These are phyloP conservation scores for Microcebus murinus DNA, from an alignment of 2,113 vertebrate species.

Conservation along the genomic window DNA sequence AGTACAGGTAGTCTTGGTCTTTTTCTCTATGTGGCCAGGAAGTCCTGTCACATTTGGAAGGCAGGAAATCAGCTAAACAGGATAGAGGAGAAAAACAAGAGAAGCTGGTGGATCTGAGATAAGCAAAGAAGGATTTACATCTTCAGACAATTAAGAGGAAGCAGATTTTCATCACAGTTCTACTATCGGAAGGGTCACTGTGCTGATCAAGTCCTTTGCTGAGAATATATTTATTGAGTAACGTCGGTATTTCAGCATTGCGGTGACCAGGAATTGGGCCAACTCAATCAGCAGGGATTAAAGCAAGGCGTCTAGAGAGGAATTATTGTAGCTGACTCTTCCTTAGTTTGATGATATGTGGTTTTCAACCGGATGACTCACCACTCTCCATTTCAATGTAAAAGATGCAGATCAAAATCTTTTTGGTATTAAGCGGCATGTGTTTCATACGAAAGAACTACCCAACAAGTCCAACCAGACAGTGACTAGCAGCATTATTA, in stretches of 20 bases:
- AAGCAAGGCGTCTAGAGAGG: neutral
- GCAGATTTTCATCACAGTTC: neutral
- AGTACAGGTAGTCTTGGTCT: neutral
- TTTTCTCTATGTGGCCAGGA: neutral
- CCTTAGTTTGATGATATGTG: neutral
- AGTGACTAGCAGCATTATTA: neutral
- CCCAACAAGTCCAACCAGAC: neutral
- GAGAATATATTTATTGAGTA: neutral
- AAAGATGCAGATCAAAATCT: neutral
- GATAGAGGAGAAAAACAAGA: neutral
- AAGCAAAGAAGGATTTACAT: neutral
- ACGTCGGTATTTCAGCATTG: neutral
- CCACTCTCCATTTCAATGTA: neutral
- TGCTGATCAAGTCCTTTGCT: neutral
- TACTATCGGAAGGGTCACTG: neutral
- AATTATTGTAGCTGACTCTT: neutral
- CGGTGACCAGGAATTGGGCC: neutral
- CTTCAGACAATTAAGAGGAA: neutral
- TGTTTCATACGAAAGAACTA: neutral
- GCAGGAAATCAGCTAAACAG: neutral
- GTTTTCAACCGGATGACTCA: neutral
- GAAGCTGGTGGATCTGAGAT: neutral
- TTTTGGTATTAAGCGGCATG: neutral
- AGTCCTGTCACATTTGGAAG: neutral
- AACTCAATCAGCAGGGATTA: neutral